Percentiles rank a stretch among this genome's conserved stretches.
Conservation (phyloP, 1,140 invertebrate species). For the Pachyrhynchus sulphureomaculatus region DNA sequence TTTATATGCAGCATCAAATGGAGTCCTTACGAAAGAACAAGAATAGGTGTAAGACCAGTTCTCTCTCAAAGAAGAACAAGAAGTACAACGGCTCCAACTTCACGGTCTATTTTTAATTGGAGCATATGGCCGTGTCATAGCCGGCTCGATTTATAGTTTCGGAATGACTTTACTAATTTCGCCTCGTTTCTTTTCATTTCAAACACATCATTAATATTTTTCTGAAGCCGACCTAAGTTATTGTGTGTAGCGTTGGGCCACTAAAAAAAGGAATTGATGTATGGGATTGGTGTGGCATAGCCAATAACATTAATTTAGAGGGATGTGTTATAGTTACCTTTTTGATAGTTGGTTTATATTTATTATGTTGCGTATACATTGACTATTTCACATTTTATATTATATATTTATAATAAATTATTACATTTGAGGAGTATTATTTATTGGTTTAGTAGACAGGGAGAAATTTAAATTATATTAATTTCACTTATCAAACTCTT, state of each 20-base stretch:
- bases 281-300: conserved; percentile 4
- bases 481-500: too few relatives aligned
- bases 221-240: conserved; percentile 15
- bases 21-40: conserved; percentile 1
- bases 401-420: too few relatives aligned
- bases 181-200: conserved; percentile 27
- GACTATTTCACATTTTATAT: too few relatives aligned
- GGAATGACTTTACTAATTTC: conserved; percentile 30
- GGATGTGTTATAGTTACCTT: too few relatives aligned
- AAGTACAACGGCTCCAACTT: conserved; percentile 10
- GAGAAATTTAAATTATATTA: too few relatives aligned
- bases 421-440: too few relatives aligned
- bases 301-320: conserved; percentile 21
- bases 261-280: conserved; percentile 19
- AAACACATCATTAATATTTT: conserved; percentile 29
- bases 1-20: too few relatives aligned
- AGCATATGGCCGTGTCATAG: conserved; percentile 30
- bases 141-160: conserved; percentile 24
- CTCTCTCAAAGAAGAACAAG: conserved; percentile 1
- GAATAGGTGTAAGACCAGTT: background rate
- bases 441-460: too few relatives aligned
- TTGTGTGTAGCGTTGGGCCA: conserved; percentile 23
- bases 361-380: too few relatives aligned
- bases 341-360: too few relatives aligned
- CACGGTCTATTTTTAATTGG: conserved; percentile 29